These are phyloP conservation scores for Drosophila serrata DNA, from an alignment of 1,140 invertebrate genomes.

Conservation along the genomic window DNA sequence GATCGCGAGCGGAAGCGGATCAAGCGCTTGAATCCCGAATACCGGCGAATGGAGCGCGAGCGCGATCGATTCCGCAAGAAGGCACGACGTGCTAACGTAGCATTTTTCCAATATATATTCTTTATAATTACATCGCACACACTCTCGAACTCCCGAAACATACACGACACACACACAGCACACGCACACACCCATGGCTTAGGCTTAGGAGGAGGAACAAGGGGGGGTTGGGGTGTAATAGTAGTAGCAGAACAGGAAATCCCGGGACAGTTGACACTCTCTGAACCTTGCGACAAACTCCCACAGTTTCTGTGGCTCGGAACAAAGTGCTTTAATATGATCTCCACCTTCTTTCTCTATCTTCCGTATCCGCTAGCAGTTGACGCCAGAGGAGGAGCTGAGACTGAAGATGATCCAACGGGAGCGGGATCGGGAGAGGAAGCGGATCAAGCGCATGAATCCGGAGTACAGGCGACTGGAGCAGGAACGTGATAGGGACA, in stretches of 20 bases:
- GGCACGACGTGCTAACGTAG: constrained; percentile 84
- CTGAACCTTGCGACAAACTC: constrained; percentile 42
- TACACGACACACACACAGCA: constrained; percentile 37
- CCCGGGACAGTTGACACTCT: constrained; percentile 48
- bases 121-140: constrained; percentile 46
- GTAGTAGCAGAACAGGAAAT: constrained; percentile 11
- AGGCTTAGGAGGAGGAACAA: constrained; percentile 21
- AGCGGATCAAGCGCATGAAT: constrained; percentile 80
- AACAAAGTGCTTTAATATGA: constrained; percentile 74
- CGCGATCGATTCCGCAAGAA: constrained; percentile 77
- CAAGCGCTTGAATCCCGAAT: constrained; percentile 78
- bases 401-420: constrained; percentile 80
- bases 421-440: constrained; percentile 77
- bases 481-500: constrained; percentile 80
- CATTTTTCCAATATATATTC: constrained; percentile 83
- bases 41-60: constrained; percentile 75
- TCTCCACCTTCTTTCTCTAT: constrained; percentile 45
- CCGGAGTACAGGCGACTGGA: constrained; percentile 78
- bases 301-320: constrained; percentile 36
- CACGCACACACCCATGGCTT: constrained; percentile 29
- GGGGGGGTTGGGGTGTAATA: constrained; percentile 13
- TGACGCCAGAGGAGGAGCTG: constrained; percentile 80
- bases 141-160: constrained; percentile 29
- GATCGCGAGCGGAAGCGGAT: constrained; percentile 76
- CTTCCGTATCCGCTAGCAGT: constrained; percentile 49